A percentile compares a stretch with the other conserved stretches of the same genome.
These are phyloP conservation scores for Plagodis dolabraria DNA, from an alignment of 2,888 invertebrate species.

Conservation along the genomic window DNA sequence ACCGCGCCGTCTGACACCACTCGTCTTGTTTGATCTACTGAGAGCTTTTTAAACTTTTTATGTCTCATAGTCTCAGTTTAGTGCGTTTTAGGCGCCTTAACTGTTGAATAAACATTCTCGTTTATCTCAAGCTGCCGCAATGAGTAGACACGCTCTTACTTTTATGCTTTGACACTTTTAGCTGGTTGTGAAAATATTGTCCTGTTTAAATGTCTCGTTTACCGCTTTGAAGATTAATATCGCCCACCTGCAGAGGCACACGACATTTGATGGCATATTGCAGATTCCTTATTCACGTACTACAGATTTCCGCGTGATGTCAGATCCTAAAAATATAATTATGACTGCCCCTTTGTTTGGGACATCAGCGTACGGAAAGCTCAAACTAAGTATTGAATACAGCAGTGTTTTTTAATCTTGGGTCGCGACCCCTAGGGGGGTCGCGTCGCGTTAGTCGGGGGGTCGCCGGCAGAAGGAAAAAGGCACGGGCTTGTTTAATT, in stretches of 20 bases:
- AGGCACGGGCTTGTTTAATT: no score
- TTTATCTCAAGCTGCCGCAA: conserved; percentile 58
- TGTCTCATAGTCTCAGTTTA: conserved; percentile 81
- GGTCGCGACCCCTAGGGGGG: no score
- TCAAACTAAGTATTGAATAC: no score
- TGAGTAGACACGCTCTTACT: conserved; percentile 37
- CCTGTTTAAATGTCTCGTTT: background rate
- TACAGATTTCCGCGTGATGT: no score
- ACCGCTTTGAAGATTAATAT: conserved; percentile 3
- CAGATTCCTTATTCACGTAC: background rate
- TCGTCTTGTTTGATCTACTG: conserved; percentile 83
- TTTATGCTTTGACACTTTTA: conserved; percentile 47
- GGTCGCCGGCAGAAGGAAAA: no score
- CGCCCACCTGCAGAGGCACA: background rate
- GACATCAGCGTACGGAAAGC: no score
- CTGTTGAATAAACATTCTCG: conserved; percentile 78
- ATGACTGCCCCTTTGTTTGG: no score
- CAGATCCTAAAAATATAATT: no score
- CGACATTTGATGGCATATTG: background rate
- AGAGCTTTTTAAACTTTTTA: conserved; percentile 85
- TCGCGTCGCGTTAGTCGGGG: no score
- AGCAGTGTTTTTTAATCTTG: no score
- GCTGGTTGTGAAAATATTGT: conserved; percentile 17
- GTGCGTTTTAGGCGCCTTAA: conserved; percentile 78
- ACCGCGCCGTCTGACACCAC: conserved; percentile 77